phyloP scores from a whole-genome alignment of 1,140 invertebrate genomes.

The Drepana arcuata region DNA sequence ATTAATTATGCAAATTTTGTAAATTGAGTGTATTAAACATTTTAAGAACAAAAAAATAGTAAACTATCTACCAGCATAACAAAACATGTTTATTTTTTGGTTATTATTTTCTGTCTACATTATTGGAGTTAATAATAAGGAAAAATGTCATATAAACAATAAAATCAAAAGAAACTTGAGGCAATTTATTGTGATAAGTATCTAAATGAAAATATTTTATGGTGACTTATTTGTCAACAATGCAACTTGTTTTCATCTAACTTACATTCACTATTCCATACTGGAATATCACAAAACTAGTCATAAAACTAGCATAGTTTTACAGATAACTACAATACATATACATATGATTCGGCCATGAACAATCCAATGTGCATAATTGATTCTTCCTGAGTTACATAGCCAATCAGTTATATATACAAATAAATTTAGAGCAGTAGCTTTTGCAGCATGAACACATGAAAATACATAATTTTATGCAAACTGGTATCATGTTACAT shows the following conservation, averaged over 20 bases:
- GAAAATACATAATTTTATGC: no score
- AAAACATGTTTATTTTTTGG: slow-evolving; percentile 23
- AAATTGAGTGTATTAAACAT: slow-evolving; percentile 19
- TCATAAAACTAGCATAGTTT: slow-evolving; percentile 24
- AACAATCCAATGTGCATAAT: slow-evolving; percentile 29
- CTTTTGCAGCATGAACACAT: no score
- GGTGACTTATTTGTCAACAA: slow-evolving; percentile 37
- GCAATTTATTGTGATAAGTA: slow-evolving; percentile 50
- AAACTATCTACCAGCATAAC: slow-evolving; percentile 24
- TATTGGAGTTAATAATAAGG: no score
- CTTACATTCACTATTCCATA: slow-evolving; percentile 35
- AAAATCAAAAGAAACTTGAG: slow-evolving; percentile 28
- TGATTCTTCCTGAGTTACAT: no score
- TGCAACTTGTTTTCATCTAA: slow-evolving; percentile 31
- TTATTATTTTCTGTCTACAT: neutral
- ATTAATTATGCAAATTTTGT: slow-evolving; percentile 29
- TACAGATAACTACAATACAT: slow-evolving; percentile 30
- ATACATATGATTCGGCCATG: no score
- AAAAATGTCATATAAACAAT: slow-evolving; percentile 19
- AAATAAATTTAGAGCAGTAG: no score
- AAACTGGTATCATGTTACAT: no score
- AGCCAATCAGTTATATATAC: no score
- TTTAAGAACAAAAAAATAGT: slow-evolving; percentile 34
- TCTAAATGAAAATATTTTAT: slow-evolving; percentile 42
- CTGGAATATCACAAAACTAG: slow-evolving; percentile 46